Percentiles rank a stretch among this genome's conserved stretches.
These are phyloP conservation scores for Pagetopsis macropterus DNA, from an alignment of 2,797 vertebrate genomes.

Conservation along the genomic window DNA sequence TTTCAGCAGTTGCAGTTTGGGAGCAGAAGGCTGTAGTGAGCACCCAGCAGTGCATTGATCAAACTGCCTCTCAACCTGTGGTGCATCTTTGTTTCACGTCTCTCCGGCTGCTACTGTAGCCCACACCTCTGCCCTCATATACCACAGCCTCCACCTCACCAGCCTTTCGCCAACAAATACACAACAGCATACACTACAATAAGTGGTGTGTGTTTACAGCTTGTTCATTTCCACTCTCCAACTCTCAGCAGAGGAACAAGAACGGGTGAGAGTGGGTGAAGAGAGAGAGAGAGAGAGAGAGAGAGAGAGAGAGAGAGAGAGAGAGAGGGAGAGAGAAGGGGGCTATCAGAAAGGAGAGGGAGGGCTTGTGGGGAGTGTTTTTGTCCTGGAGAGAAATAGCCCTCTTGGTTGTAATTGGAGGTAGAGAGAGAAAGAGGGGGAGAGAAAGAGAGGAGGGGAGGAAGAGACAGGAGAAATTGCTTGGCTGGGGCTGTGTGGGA, in stretches of 20 bases:
- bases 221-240: constrained; percentile 90
- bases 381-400: constrained; percentile 89
- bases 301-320: constrained; percentile 65
- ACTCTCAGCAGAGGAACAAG: constrained; percentile 84
- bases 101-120: constrained; percentile 62
- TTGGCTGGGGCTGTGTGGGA: constrained; percentile 87
- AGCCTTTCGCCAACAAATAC: constrained; percentile 72
- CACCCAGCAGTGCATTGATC: constrained; percentile 63
- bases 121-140: constrained; percentile 68
- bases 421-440: constrained; percentile 81
- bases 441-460: constrained; percentile 82
- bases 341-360: constrained; percentile 85
- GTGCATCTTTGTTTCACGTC: constrained; percentile 69
- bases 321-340: constrained; percentile 67
- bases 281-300: constrained; percentile 66
- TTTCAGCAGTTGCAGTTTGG: constrained; percentile 45
- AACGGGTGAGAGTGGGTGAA: constrained; percentile 69
- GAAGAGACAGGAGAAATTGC: constrained; percentile 90
- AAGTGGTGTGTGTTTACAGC: constrained; percentile 90
- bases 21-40: constrained; percentile 44
- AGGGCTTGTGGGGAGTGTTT: constrained; percentile 84
- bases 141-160: constrained; percentile 66
- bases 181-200: constrained; percentile 80
- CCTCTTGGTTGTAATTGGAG: constrained; percentile 89
- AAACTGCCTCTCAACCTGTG: constrained; percentile 69